phyloP scores from a whole-genome alignment of 2,888 invertebrate genomes.

The Eilema sororculum region DNA sequence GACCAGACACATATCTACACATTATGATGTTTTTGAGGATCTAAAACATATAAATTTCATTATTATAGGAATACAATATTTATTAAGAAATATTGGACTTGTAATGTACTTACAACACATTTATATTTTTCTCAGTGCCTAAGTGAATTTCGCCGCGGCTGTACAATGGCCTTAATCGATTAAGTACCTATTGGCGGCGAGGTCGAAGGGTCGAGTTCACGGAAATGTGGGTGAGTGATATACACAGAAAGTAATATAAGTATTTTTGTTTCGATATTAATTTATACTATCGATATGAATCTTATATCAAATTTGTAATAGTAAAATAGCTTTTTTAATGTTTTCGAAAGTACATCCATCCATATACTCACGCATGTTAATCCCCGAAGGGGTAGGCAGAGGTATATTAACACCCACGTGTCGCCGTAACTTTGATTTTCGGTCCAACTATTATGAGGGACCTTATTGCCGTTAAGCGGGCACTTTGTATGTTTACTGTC shows the following conservation, averaged over 20 bases:
- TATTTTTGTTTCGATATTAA: constrained; percentile 33
- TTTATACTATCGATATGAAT: neutral
- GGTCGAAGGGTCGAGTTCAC: constrained; percentile 34
- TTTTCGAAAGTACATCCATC: too few species aligned
- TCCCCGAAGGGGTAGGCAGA: too few species aligned
- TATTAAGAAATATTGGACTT: constrained; percentile 19
- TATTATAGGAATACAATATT: neutral
- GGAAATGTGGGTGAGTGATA: constrained; percentile 22
- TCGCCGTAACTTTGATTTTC: too few species aligned
- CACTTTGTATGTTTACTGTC: too few species aligned
- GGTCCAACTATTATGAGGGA: too few species aligned
- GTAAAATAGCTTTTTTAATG: too few species aligned
- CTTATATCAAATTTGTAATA: too few species aligned
- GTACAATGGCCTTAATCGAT: constrained; percentile 50
- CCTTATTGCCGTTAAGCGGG: too few species aligned
- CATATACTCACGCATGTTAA: too few species aligned
- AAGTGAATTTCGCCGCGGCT: constrained; percentile 34
- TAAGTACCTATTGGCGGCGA: constrained; percentile 38
- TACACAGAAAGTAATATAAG: constrained; percentile 31
- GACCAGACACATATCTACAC: neutral
- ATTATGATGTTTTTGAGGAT: neutral
- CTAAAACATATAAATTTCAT: neutral
- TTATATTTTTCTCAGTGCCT: constrained; percentile 40
- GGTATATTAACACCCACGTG: too few species aligned
- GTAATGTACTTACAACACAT: constrained; percentile 32